These are phyloP conservation scores for Cremastobaeus sp. DNA, from an alignment of 2,888 invertebrate species.

Conservation along the genomic window DNA sequence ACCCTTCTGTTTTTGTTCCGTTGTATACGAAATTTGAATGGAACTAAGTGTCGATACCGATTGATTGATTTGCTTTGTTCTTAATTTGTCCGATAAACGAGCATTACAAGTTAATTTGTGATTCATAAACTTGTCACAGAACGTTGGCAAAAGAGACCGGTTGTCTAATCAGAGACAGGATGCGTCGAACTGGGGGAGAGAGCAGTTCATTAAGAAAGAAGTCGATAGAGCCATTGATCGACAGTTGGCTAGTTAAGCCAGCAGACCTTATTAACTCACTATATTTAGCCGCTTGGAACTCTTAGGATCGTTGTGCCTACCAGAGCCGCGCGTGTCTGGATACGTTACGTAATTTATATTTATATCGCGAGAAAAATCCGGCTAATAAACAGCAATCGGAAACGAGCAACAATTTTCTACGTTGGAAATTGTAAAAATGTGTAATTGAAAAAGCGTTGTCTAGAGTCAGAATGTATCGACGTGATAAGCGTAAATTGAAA, in stretches of 20 bases:
- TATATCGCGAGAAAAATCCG: neutral
- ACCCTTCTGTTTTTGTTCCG: too few species aligned
- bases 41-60: neutral
- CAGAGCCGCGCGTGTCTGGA: neutral
- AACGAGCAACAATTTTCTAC: too few species aligned
- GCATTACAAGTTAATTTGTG: slow-evolving; percentile 55
- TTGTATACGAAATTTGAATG: too few species aligned
- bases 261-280: slow-evolving; percentile 65
- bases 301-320: neutral
- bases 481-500: too few species aligned
- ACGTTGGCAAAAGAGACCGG: slow-evolving; percentile 58
- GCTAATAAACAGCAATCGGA: too few species aligned
- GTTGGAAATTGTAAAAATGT: too few species aligned
- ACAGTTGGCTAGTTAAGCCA: slow-evolving; percentile 70
- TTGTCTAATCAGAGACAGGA: slow-evolving; percentile 71
- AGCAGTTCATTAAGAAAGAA: slow-evolving; percentile 68
- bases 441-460: too few species aligned
- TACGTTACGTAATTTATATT: slow-evolving; percentile 14
- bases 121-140: slow-evolving; percentile 63
- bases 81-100: slow-evolving; percentile 45
- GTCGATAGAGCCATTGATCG: slow-evolving; percentile 73
- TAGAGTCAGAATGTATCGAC: too few species aligned
- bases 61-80: slow-evolving; percentile 30
- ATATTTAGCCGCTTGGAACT: slow-evolving; percentile 63
- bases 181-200: slow-evolving; percentile 68